A percentile compares a stretch with the other conserved stretches of the same genome.
phyloP scores from a whole-genome alignment of 2,113 vertebrate genomes.

The Taxidea taxus region DNA sequence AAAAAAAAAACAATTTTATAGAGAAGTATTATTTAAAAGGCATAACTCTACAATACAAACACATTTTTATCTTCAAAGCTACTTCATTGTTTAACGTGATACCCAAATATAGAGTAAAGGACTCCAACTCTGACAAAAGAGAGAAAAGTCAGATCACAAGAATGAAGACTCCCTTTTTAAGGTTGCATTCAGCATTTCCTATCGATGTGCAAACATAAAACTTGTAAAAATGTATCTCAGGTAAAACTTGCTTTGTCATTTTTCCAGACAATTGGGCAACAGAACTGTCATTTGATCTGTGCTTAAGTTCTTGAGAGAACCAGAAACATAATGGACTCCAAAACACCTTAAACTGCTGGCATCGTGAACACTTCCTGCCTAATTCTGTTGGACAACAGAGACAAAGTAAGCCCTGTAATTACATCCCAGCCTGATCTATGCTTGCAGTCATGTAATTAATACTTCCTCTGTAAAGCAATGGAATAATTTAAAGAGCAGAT shows the following conservation, averaged over 20 bases:
- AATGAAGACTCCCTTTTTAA: conserved; percentile 43
- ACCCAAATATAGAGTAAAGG: neutral
- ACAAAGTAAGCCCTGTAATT: conserved; percentile 89
- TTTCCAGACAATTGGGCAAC: conserved; percentile 84
- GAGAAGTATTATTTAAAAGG: neutral
- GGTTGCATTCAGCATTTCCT: conserved; percentile 37
- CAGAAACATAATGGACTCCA: conserved; percentile 82
- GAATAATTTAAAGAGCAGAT: conserved; percentile 85
- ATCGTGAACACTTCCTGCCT: conserved; percentile 84
- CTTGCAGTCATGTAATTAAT: conserved; percentile 88
- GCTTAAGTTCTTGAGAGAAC: conserved; percentile 80
- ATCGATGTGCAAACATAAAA: conserved; percentile 53
- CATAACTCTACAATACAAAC: neutral
- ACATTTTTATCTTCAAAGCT: neutral
- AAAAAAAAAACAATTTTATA: neutral
- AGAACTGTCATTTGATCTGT: conserved; percentile 84
- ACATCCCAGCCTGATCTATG: conserved; percentile 85
- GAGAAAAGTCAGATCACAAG: conserved; percentile 33
- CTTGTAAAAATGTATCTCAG: conserved; percentile 71
- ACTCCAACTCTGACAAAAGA: neutral
- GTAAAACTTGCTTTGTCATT: conserved; percentile 80
- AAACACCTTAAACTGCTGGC: conserved; percentile 86
- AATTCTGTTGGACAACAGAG: conserved; percentile 87
- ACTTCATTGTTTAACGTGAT: neutral
- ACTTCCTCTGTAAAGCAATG: conserved; percentile 87